phyloP scores from a whole-genome alignment of 64 coral and sea anemone genomes.

The Catalaphyllia jardinei region DNA sequence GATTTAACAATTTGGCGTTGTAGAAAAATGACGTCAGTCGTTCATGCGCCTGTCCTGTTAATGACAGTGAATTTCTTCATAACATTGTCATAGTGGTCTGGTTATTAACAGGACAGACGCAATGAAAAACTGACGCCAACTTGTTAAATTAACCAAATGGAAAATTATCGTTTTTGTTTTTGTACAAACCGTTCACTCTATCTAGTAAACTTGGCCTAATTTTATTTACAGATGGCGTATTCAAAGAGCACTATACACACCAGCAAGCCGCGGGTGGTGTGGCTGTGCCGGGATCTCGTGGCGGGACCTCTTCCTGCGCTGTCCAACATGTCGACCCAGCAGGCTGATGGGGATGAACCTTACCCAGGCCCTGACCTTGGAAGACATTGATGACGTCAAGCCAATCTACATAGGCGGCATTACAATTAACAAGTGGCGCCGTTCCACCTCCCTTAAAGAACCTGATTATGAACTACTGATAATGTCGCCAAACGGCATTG shows the following conservation, averaged over 20 bases:
- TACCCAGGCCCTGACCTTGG: conserved; percentile 8
- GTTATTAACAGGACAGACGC: too few species aligned
- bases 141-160: too few species aligned
- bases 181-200: too few species aligned
- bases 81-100: too few species aligned
- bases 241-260: conserved; percentile 22
- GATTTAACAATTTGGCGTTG: too few species aligned
- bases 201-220: neutral
- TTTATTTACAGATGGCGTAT: conserved; percentile 29
- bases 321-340: neutral
- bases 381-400: conserved; percentile 46
- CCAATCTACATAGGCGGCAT: conserved; percentile 33
- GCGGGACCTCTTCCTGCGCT: conserved; percentile 31
- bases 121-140: too few species aligned
- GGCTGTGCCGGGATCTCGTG: conserved; percentile 31
- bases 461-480: conserved; percentile 30
- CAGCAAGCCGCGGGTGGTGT: neutral
- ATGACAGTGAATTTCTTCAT: too few species aligned
- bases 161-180: too few species aligned
- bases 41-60: too few species aligned
- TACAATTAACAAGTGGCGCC: conserved; percentile 38
- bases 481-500: conserved; percentile 31
- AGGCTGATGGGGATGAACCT: neutral
- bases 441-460: neutral
- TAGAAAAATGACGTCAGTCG: too few species aligned